Percentiles rank a stretch among this genome's conserved stretches.
Evolutionary conservation across 2,797 vertebrate genomes (phyloP).

Genomic region (Apodemus agrarius): DNA sequence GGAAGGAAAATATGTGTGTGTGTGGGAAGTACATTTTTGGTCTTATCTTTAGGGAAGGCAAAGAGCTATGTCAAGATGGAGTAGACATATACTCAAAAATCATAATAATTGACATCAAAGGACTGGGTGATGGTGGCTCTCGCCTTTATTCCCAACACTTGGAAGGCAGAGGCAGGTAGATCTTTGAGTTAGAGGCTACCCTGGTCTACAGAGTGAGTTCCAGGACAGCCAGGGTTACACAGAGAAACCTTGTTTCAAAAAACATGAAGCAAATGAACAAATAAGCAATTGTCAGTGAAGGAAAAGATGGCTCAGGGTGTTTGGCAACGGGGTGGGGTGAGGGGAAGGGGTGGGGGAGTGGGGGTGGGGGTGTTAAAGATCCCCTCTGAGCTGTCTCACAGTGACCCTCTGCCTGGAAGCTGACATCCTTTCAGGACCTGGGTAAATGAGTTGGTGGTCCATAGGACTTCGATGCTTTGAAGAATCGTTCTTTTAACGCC

Average conservation of each 20-base stretch:
- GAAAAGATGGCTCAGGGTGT: constrained; percentile 27
- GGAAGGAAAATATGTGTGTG: neutral
- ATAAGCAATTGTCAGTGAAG: neutral
- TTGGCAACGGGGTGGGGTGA: neutral
- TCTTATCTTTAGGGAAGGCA: constrained; percentile 42
- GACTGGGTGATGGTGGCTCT: neutral
- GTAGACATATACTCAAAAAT: constrained; percentile 30
- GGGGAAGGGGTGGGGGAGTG: too few species aligned
- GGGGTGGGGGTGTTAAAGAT: neutral
- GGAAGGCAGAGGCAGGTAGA: neutral
- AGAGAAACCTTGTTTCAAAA: neutral
- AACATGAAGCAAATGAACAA: neutral
- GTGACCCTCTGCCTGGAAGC: constrained; percentile 11
- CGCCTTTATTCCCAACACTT: neutral
- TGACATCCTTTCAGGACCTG: constrained; percentile 36
- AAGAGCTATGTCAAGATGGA: constrained; percentile 26
- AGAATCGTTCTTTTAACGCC: neutral
- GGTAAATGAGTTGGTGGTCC: constrained; percentile 10
- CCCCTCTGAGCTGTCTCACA: constrained; percentile 21
- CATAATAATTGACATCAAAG: constrained; percentile 31
- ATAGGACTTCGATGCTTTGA: too few species aligned
- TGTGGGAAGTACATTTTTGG: neutral
- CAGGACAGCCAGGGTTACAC: neutral
- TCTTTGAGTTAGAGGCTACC: neutral
- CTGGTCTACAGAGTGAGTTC: neutral